These are phyloP conservation scores for Trachythela sp. DNA, from an alignment of 64 coral and sea anemone species.

Conservation along the genomic window DNA sequence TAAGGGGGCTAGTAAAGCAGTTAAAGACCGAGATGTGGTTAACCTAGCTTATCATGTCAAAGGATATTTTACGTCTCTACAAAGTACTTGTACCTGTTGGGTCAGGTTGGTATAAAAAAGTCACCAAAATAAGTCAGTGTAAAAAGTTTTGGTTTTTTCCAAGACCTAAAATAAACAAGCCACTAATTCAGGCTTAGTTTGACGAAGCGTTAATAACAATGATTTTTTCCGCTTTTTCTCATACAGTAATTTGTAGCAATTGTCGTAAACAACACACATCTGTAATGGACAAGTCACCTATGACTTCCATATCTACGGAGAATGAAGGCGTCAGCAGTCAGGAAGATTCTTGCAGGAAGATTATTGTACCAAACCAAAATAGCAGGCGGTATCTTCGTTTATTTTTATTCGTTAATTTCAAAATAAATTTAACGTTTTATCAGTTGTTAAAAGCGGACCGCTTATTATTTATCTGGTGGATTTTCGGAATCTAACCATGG, in stretches of 20 bases:
- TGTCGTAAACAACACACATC: background rate
- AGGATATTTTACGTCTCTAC: slow-evolving; percentile 29
- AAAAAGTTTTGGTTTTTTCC: background rate
- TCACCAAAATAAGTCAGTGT: background rate
- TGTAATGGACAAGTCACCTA: slow-evolving; percentile 27
- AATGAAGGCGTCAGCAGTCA: background rate
- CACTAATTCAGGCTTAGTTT: too few relatives aligned
- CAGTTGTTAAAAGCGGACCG: background rate
- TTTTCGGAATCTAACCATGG: background rate
- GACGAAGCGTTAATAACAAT: too few relatives aligned
- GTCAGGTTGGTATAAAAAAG: slow-evolving; percentile 4
- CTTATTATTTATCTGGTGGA: background rate
- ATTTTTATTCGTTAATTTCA: background rate
- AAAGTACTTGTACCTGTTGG: background rate
- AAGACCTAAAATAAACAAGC: background rate
- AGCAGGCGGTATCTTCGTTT: background rate
- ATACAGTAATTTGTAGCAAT: slow-evolving; percentile 38
- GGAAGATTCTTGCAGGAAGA: too few relatives aligned
- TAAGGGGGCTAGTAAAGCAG: background rate
- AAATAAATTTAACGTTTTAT: background rate
- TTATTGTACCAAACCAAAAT: background rate
- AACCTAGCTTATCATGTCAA: slow-evolving; percentile 25
- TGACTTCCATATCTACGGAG: slow-evolving; percentile 6
- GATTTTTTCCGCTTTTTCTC: background rate
- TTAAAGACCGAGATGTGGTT: background rate